Base-by-base conservation (phyloP, 2,888 invertebrate species). In the Cataglyphis cursor region DNA sequence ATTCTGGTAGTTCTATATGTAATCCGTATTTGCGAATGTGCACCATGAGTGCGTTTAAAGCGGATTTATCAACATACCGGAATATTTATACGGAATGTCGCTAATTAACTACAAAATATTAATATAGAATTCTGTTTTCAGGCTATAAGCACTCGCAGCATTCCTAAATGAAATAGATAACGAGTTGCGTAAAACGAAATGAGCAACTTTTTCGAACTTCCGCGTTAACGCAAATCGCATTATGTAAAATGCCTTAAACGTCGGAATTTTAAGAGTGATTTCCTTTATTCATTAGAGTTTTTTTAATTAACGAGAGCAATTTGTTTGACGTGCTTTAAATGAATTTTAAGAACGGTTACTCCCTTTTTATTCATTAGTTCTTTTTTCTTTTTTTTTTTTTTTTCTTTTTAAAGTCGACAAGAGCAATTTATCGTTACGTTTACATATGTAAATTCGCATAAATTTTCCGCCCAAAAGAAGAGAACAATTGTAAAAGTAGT, bases 151-250 rank as follows among this genome's bases (percentile, higher is more conserved):
- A 59, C 65, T 75, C 54, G 15, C 15, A 57, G 57, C 31, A 21
- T 48, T 21, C 65, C 64, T 88, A 85, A 84, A 88, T 85, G 81
- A 83, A 84, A 87, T 85, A 83, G 66, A 81, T 87, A 89, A 87
- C 75, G 84, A 88, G 81, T 82, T 18, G 62, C 70, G 82, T 68
- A 86, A 62, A 88, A 81, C 78, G 66, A 75, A 84, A 82, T 65
- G 80, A 80, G 51, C 66, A 51, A 41, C 15, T 81, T 81, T 73
- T 31, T 8, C 59, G 44, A 80, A 61, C 24, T 35, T 70, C 18
- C 35, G 4, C 31, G 31, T 44, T 59, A 44, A 10, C 28, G 24
- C 65, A 41, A 65, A 9, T 28, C 5, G 8, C 35, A 48, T 80
- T 70, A 57, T 35, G 35, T 57, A 64, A 81, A 81, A 35, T 51